phyloP scores from a whole-genome alignment of 2,113 vertebrate species.

The Naja naja region DNA sequence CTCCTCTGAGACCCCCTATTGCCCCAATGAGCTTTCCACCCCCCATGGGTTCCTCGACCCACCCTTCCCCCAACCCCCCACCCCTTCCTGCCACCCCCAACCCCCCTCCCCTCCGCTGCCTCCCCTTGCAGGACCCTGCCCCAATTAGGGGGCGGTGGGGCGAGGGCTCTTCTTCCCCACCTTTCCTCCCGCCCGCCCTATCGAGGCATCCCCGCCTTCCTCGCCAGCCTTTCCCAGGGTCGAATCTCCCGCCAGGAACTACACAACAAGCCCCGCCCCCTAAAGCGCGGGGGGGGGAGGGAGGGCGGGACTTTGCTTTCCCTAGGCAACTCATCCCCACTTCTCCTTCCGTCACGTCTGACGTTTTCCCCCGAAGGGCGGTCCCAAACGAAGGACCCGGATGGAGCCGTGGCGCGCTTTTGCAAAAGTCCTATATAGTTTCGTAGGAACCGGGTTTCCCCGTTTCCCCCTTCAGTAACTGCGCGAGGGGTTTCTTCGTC shows the following conservation, averaged over 20 bases:
- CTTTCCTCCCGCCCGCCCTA: neutral
- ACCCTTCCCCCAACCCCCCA: too few relatives aligned
- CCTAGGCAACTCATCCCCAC: constrained; percentile 20
- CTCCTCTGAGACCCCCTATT: too few relatives aligned
- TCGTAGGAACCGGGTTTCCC: neutral
- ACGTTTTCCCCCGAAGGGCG: neutral
- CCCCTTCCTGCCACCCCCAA: too few relatives aligned
- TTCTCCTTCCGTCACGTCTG: neutral
- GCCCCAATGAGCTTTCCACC: too few relatives aligned
- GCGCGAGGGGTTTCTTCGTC: neutral
- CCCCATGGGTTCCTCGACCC: too few relatives aligned
- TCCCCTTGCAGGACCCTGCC: too few relatives aligned
- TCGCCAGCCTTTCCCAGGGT: fast-evolving
- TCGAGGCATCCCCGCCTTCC: neutral
- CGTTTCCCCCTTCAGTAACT: neutral
- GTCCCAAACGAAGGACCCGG: neutral
- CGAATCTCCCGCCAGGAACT: constrained; percentile 63
- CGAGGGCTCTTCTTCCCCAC: neutral
- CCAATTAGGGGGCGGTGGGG: neutral
- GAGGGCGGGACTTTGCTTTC: neutral
- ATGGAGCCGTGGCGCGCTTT: neutral
- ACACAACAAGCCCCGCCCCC: neutral
- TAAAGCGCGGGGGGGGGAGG: fast-evolving
- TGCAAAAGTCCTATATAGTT: too few relatives aligned
- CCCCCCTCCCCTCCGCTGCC: too few relatives aligned